Conservation (phyloP, 2,888 invertebrate genomes). For the Cantharis rustica region DNA sequence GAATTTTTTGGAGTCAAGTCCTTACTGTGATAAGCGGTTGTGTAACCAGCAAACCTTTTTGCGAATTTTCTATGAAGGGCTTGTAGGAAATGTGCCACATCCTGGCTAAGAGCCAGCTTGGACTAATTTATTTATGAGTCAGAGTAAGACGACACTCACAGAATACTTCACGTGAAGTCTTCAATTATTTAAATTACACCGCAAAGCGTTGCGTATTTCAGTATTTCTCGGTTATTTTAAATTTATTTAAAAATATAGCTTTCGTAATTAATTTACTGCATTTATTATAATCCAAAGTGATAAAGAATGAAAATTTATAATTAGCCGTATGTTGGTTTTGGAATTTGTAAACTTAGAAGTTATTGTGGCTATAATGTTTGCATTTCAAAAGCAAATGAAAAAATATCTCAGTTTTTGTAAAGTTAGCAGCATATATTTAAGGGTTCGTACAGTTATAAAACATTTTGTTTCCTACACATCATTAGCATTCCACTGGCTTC, state of each 20-base stretch:
- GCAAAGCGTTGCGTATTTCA: constrained; percentile 18
- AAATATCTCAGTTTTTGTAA: constrained; percentile 10
- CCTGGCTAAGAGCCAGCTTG: constrained; percentile 43
- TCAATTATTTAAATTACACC: constrained; percentile 43
- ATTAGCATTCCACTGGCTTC: constrained; percentile 31
- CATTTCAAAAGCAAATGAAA: constrained; percentile 5
- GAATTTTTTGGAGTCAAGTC: constrained; percentile 8
- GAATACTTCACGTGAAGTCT: constrained; percentile 41
- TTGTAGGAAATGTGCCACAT: constrained; percentile 43
- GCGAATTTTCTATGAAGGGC: constrained; percentile 33
- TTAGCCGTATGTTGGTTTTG: not conserved
- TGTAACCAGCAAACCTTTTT: constrained; percentile 27
- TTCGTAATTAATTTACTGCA: not conserved
- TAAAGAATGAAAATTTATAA: not conserved
- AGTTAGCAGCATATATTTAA: constrained; percentile 14
- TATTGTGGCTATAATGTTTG: not conserved
- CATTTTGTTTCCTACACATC: constrained; percentile 29
- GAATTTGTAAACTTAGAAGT: not conserved
- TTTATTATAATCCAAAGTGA: not conserved
- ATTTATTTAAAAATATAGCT: constrained; percentile 5
- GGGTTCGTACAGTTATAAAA: constrained; percentile 20
- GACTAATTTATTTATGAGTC: constrained; percentile 46
- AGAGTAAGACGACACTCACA: constrained; percentile 35
- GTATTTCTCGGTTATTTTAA: constrained; percentile 6
- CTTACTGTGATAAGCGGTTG: constrained; percentile 22